Percentiles rank a stretch among this genome's conserved stretches.
These are phyloP conservation scores for Hylomyscus alleni DNA, from an alignment of 2,797 vertebrate species.

Conservation along the genomic window DNA sequence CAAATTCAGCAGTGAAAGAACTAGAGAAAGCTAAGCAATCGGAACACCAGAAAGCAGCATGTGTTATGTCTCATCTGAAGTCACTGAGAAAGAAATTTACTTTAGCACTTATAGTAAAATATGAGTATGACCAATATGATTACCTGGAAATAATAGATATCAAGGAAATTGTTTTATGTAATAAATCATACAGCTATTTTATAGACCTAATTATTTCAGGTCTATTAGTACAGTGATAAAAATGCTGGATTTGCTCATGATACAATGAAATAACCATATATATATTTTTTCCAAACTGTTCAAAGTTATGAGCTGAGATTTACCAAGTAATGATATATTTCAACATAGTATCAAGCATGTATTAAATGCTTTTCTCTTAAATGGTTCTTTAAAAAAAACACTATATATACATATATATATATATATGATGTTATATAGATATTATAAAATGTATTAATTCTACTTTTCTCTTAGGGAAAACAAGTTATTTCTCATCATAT, in stretches of 20 bases:
- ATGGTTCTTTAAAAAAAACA: conserved; percentile 60
- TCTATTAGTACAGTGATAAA: conserved; percentile 66
- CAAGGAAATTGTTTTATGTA: conserved; percentile 30
- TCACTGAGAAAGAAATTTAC: conserved; percentile 52
- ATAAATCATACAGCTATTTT: conserved; percentile 47
- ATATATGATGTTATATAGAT: conserved; percentile 11
- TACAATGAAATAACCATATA: conserved; percentile 73
- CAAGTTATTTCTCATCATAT: conserved; percentile 68
- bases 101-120: conserved; percentile 30
- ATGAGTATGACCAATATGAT: conserved; percentile 50
- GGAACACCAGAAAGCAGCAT: conserved; percentile 1
- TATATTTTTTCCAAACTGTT: conserved; percentile 63
- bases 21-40: neutral
- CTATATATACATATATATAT: conserved; percentile 54
- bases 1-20: conserved; percentile 42
- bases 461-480: conserved; percentile 61
- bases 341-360: conserved; percentile 65
- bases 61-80: conserved; percentile 45
- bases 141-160: conserved; percentile 61
- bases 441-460: conserved; percentile 54
- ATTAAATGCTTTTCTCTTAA: conserved; percentile 74
- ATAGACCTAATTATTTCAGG: conserved; percentile 69
- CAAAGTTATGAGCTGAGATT: conserved; percentile 73
- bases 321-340: conserved; percentile 65
- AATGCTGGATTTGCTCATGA: conserved; percentile 71